Evolutionary conservation across 2,888 invertebrate genomes (phyloP).

Genomic region (Neria commutata): DNA sequence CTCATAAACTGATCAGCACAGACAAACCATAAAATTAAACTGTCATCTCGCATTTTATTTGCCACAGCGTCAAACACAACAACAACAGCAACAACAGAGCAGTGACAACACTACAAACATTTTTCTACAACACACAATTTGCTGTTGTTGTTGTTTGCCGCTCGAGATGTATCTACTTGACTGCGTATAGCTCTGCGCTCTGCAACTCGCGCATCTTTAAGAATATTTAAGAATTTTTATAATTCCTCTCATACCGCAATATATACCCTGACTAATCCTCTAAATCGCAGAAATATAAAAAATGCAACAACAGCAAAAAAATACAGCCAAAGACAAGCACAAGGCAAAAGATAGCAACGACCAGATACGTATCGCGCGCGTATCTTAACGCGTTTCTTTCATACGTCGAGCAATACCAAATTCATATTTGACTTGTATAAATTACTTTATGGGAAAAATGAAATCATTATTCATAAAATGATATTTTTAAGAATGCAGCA

Average conservation of each 20-base stretch:
- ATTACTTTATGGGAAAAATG: constrained; percentile 56
- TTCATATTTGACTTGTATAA: constrained; percentile 45
- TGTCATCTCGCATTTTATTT: constrained; percentile 62
- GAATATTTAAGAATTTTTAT: constrained; percentile 31
- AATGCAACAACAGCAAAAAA: not conserved
- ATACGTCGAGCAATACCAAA: not conserved
- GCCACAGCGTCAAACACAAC: too few relatives aligned
- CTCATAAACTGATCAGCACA: constrained; percentile 60
- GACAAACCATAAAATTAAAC: constrained; percentile 63
- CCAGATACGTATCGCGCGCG: not conserved
- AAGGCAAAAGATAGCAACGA: constrained; percentile 11
- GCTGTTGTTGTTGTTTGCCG: too few relatives aligned
- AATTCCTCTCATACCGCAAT: constrained; percentile 27
- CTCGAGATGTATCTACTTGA: too few relatives aligned
- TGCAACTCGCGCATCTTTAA: constrained; percentile 1
- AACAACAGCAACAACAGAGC: not conserved
- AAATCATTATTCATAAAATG: constrained; percentile 55
- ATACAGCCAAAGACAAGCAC: not conserved
- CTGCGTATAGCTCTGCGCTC: too few relatives aligned
- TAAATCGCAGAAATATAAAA: constrained; percentile 41
- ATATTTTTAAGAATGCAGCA: constrained; percentile 29
- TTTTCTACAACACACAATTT: not conserved
- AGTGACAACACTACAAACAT: constrained; percentile 18
- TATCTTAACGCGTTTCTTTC: too few relatives aligned
- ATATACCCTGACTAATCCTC: constrained; percentile 56